Conservation (phyloP, 2,888 invertebrate species). For the Athalia rosae region DNA sequence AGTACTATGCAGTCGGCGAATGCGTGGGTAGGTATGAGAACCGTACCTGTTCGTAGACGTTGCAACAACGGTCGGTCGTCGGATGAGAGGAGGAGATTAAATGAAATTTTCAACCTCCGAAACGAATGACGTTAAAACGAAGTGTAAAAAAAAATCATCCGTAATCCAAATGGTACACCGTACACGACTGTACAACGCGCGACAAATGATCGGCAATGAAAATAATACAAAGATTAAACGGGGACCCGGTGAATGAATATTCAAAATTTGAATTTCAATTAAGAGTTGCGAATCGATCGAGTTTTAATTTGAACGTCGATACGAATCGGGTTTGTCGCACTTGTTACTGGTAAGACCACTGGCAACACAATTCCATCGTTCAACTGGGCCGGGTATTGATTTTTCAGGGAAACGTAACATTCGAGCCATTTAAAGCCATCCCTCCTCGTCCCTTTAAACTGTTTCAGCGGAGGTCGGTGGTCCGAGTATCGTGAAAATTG, state of each 20-base stretch:
- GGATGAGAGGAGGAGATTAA: background rate
- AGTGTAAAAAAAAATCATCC: too few relatives aligned
- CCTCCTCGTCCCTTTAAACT: background rate
- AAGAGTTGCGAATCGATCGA: background rate
- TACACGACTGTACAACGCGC: background rate
- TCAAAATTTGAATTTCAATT: background rate
- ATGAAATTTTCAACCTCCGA: too few relatives aligned
- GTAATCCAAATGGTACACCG: background rate
- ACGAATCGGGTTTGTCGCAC: slow-evolving; percentile 26
- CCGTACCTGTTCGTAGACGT: background rate
- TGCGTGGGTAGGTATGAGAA: too few relatives aligned
- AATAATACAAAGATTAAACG: too few relatives aligned
- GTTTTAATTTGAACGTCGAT: background rate
- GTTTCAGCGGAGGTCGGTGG: background rate
- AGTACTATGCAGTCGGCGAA: too few relatives aligned
- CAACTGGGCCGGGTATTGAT: slow-evolving; percentile 34
- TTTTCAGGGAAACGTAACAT: slow-evolving; percentile 42
- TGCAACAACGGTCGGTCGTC: background rate
- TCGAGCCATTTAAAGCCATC: slow-evolving; percentile 28
- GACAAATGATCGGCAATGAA: too few relatives aligned
- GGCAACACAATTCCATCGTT: slow-evolving; percentile 38
- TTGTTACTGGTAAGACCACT: slow-evolving; percentile 37
- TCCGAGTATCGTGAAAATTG: background rate
- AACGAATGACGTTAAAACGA: too few relatives aligned
- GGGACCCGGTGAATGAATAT: background rate